Evolutionary conservation across 2,797 vertebrate species (phyloP).

Genomic region (Peromyscus nudipes): DNA sequence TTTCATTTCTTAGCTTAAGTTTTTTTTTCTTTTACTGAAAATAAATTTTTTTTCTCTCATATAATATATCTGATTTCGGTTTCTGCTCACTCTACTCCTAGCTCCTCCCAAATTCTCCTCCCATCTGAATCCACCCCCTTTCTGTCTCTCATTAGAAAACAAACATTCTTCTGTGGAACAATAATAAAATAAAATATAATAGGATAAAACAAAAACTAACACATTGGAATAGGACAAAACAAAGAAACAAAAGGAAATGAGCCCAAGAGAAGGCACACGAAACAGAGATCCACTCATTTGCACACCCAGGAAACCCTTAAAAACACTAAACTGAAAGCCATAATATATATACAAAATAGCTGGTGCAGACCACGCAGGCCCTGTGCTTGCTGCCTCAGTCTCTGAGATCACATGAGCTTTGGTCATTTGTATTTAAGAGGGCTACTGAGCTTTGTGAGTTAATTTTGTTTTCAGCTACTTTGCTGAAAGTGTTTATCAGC

Average conservation of each 20-base stretch:
- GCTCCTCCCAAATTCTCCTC: background rate
- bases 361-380: too few relatives aligned
- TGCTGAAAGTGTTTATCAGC: too few relatives aligned
- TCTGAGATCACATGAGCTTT: too few relatives aligned
- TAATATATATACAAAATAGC: too few relatives aligned
- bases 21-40: too few relatives aligned
- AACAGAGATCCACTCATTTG: background rate
- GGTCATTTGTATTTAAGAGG: background rate
- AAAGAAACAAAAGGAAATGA: background rate
- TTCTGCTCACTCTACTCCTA: background rate
- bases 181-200: background rate
- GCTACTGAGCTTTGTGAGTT: too few relatives aligned
- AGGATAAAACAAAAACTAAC: background rate
- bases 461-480: too few relatives aligned
- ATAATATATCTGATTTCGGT: background rate
- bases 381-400: too few relatives aligned
- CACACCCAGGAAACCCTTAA: background rate
- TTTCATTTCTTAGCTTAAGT: too few relatives aligned
- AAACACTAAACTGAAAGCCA: background rate
- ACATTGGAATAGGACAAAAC: background rate
- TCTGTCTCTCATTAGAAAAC: background rate
- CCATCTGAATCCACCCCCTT: background rate
- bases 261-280: background rate
- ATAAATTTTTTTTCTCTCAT: too few relatives aligned
- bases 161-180: background rate